Evolutionary conservation across 2,797 vertebrate species (phyloP), one percentile per base, ranked within the genome.

Genomic region (Nyctalus aviator): DNA sequence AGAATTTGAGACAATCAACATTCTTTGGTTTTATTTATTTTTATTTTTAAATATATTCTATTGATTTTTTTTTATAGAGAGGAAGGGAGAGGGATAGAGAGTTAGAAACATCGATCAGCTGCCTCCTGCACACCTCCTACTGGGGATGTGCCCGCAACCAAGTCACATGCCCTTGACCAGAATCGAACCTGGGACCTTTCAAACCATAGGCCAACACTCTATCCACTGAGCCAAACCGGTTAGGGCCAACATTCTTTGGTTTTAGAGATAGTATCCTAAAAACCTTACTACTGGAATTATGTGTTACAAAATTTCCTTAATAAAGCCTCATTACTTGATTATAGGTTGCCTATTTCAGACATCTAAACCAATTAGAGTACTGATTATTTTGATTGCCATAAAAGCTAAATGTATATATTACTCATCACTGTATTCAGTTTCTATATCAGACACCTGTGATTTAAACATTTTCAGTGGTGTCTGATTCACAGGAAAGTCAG

Each of bases 301-400:
- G 14, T 92, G 20, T 92, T 83, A 91, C 30, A 95, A 57, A 92
- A 84, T 72, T 88, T 73, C 37, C 75, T 81, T 96, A 97, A 75
- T 93, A 96, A 94, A 90, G 86, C 12, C 32, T 94, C 23, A 92
- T 93, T 95, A 84, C 79, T 93, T 97, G 96, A 97, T 96, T 97
- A 96, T 77, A 76, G 20, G 17, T n/a, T 88, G 46, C 95, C 27
- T 94, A 81, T 32, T 97, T 92, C 83, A 96, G 94, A 93, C 5
- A 69, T 84, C 37, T 89, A 88, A 93, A 95, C 77, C 48, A 94
- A 92, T 94, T 94, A 88, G 59, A 95, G 92, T 86, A 30, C 66
- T 90, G 23, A 27, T 95, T 95, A 97, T 50, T 96, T 91, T 88
- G 11, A 92, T 95, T 96, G 82, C 95, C 85, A 95, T n/a, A 78